Conservation (phyloP, 2,888 invertebrate species). For the Eupithecia centaureata region DNA sequence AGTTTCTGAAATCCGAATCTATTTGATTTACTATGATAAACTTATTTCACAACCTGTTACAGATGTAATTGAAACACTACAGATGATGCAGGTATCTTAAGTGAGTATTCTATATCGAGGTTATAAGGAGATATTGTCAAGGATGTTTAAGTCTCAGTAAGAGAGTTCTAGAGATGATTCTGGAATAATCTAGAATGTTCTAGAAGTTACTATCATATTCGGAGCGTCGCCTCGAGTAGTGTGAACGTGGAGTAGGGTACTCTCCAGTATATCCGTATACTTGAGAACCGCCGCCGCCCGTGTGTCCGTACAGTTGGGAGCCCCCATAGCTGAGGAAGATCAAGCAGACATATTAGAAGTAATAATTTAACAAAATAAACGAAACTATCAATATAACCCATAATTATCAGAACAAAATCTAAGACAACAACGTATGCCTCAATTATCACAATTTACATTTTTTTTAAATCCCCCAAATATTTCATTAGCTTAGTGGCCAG, state of each 20-base stretch:
- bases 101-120: slow-evolving; percentile 62
- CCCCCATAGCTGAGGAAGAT: slow-evolving; percentile 74
- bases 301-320: slow-evolving; percentile 87
- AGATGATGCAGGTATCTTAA: slow-evolving; percentile 54
- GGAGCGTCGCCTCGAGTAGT: slow-evolving; percentile 86
- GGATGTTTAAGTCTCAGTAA: slow-evolving; percentile 58
- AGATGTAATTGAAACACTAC: slow-evolving; percentile 61
- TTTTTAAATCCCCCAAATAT: too few species aligned
- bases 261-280: slow-evolving; percentile 82
- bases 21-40: slow-evolving; percentile 58
- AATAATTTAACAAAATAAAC: background rate
- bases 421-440: too few species aligned
- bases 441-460: too few species aligned
- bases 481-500: too few species aligned
- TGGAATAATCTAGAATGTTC: slow-evolving; percentile 45
- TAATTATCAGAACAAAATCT: background rate
- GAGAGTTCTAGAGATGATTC: slow-evolving; percentile 41
- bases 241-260: slow-evolving; percentile 72
- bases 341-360: background rate
- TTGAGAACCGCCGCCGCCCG: slow-evolving; percentile 84
- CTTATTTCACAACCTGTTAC: slow-evolving; percentile 78
- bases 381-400: background rate
- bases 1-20: slow-evolving; percentile 62
- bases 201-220: slow-evolving; percentile 93
- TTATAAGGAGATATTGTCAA: slow-evolving; percentile 79